Evolutionary conservation across 2,888 invertebrate genomes (phyloP), one percentile per base, ranked within the genome.

Genomic region (Pandemis corylana): DNA sequence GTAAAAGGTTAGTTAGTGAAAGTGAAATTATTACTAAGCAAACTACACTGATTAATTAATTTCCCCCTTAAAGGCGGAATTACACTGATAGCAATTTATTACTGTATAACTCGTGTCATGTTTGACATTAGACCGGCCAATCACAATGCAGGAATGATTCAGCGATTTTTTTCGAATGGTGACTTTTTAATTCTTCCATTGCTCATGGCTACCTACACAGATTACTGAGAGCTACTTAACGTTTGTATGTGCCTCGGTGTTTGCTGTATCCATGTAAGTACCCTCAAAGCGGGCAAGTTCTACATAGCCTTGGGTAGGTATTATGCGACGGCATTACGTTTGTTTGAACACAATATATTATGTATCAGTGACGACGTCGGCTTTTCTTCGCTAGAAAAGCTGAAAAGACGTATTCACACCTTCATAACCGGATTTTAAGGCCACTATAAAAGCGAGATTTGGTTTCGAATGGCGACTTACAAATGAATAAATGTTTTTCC

Each of bases 331-430:
- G n/a, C 59, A 28, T 59, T 59, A 59, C 59, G 10, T 59, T 28
- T 59, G 59, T 28, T 59, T 59, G 59, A 28, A 59, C 59, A 28
- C 59, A 44, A 63, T 44, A 44, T 44, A 64, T 46, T 67, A 67
- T 41, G 51, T 67, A n/a, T 41, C 41, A 5, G 53, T 7, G 42
- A 10, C n/a, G 41, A 41, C 36, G n/a, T n/a, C 5, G 42, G 12
- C n/a, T 51, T 66, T 5, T 6, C 13, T 7, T 53, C 28, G 28
- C 59, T 56, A 20, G 59, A 28, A 59, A 12, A 9, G 59, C 28
- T 59, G 28, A 59, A 28, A 59, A 59, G 59, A 28, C 28, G 59
- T 28, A 28, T 59, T 59, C 56, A 28, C 28, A 59, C 59, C 59
- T 28, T 59, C 28, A 59, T 59, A 59, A 59, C 59, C 10, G 59